Evolutionary conservation across 2,113 vertebrate species (phyloP), one percentile per base, ranked within the genome.

Genomic region (Pluvialis apricaria): DNA sequence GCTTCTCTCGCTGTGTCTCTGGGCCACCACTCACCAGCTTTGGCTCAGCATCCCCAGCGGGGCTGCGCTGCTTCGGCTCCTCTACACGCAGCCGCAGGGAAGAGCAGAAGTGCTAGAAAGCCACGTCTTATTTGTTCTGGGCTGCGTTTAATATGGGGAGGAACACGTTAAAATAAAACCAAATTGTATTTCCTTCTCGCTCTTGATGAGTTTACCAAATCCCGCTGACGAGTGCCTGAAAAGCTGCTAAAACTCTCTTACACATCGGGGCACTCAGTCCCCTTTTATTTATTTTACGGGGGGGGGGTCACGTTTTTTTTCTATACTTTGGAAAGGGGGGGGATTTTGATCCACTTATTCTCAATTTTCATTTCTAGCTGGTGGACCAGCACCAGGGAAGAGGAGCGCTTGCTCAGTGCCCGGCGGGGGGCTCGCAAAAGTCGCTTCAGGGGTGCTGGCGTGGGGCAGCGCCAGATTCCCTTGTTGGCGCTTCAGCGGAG

Each of bases 361-460:
- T 66, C 71, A 64, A 16, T 38, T 85, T 89, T 66, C 1, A 0
- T 44, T 81, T 85, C 52, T 51, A 58, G 31, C 20, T 0, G 0
- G 20, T 11, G 9, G n/a, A 32, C 11, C 44, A 72, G 38, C 42
- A 68, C 31, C 5, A 3, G 25, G 85, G 54, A 85, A 38, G 6
- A 49, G n/a, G 11, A 68, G n/a, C 3, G 4, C 5, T 77, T 58
- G 20, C 55, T 72, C 32, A 0, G 20, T 72, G 73, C 47, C 44
- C 3, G 4, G 6, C 2, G 2, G 31, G 31, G 38, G 42, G 15
- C 34, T 88, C 9, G 6, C 57, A 82, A 73, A 72, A 29, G 52
- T 8, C 0, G 0, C 31, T 13, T 13, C 2, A 34, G 1, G 58
- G 61, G 36, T 15, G 8, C 11, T 70, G 72, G 64, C 1, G 6